Evolutionary conservation across 2,888 invertebrate species (phyloP).

Genomic region (Elmis aenea): DNA sequence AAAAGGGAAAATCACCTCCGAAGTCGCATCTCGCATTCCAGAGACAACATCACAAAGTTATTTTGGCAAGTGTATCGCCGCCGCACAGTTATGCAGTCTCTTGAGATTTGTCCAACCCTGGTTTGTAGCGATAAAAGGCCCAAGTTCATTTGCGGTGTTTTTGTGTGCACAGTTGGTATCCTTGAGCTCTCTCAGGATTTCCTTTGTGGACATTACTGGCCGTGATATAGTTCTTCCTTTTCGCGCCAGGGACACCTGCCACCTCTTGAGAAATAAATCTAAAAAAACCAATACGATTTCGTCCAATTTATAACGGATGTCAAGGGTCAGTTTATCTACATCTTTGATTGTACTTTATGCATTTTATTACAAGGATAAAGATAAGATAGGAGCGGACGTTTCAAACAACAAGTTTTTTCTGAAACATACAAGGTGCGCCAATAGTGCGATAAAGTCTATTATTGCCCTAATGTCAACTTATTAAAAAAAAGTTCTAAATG

Average conservation of each 20-base stretch:
- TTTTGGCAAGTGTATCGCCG: slow-evolving; percentile 20
- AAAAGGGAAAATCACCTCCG: slow-evolving; percentile 14
- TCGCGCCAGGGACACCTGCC: slow-evolving; percentile 2
- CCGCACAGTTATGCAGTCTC: slow-evolving; percentile 19
- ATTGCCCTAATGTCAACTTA: too few species aligned
- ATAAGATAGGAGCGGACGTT: too few species aligned
- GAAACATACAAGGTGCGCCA: too few species aligned
- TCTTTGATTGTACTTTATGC: too few species aligned
- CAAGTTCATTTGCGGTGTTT: slow-evolving; percentile 23
- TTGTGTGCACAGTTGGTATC: slow-evolving; percentile 20
- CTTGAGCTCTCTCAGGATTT: slow-evolving; percentile 13
- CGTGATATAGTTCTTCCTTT: slow-evolving; percentile 5
- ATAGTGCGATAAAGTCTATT: too few species aligned
- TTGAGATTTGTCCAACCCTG: slow-evolving; percentile 23
- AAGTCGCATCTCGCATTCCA: slow-evolving; percentile 13
- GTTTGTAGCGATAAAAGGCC: slow-evolving; percentile 23
- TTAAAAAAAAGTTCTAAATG: too few species aligned
- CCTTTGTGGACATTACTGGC: slow-evolving; percentile 12
- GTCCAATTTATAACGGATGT: not conserved
- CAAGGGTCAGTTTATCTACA: too few species aligned
- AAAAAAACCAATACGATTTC: slow-evolving; percentile 1
- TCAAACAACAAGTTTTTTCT: too few species aligned
- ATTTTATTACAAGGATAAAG: too few species aligned
- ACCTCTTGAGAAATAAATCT: slow-evolving; percentile 4
- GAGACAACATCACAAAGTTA: slow-evolving; percentile 18